phyloP scores from a whole-genome alignment of 2,797 vertebrate species.

The Triplophysa bombifrons region DNA sequence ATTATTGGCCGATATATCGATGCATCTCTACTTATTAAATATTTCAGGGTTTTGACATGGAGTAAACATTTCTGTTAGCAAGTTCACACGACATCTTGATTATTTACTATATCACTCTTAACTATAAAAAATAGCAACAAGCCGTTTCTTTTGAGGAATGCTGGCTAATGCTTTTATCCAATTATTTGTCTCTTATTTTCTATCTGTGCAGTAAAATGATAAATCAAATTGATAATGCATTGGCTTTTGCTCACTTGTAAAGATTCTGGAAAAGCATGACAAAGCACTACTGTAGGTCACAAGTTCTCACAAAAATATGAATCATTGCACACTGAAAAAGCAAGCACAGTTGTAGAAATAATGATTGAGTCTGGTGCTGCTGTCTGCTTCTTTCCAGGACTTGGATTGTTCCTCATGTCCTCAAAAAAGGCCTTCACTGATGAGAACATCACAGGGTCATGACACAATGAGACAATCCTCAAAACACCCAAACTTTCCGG shows the following conservation, averaged over 20 bases:
- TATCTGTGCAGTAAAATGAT: not conserved
- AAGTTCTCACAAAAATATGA: constrained; percentile 18
- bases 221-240: constrained; percentile 29
- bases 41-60: not conserved
- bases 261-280: not conserved
- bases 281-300: not conserved
- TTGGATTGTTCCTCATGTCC: constrained; percentile 14
- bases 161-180: not conserved
- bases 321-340: constrained; percentile 26
- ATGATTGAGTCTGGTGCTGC: constrained; percentile 3
- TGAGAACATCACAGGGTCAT: constrained; percentile 18
- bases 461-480: constrained; percentile 17
- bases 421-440: constrained; percentile 3
- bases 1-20: no score
- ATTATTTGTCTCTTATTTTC: constrained; percentile 10
- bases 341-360: constrained; percentile 14
- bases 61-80: not conserved
- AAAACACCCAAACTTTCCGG: constrained; percentile 23
- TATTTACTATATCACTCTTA: not conserved
- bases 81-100: not conserved
- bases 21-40: no score
- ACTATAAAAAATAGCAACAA: not conserved
- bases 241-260: not conserved
- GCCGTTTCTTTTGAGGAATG: not conserved
- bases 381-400: not conserved